Conservation (phyloP, 1,140 invertebrate genomes). For the Battus philenor region DNA sequence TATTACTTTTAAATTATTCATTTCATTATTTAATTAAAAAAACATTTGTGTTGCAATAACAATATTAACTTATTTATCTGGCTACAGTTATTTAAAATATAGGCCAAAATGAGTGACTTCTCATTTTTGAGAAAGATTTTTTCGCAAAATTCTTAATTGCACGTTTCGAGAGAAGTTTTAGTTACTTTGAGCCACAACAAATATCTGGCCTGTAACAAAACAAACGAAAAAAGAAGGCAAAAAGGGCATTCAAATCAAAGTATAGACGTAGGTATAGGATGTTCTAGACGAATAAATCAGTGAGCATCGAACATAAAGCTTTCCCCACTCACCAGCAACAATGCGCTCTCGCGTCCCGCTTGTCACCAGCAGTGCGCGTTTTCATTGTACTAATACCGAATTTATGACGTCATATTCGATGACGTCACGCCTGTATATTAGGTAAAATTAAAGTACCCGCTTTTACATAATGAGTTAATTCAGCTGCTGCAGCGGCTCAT, state of each 20-base stretch:
- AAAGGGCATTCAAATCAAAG: constrained; percentile 7
- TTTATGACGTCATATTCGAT: constrained; percentile 6
- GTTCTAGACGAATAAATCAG: constrained; percentile 34
- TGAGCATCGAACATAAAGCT: constrained; percentile 33
- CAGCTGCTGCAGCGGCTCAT: too few species aligned
- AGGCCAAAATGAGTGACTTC: not conserved
- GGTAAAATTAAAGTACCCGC: too few species aligned
- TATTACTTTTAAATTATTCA: too few species aligned
- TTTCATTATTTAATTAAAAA: not conserved
- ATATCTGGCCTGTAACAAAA: not conserved
- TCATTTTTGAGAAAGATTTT: too few species aligned
- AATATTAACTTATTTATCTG: not conserved
- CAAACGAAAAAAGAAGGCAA: constrained; percentile 1
- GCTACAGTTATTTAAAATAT: not conserved
- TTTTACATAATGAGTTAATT: too few species aligned
- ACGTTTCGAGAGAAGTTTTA: too few species aligned
- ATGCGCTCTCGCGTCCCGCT: constrained; percentile 11
- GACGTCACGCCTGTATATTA: too few species aligned
- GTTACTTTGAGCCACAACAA: not conserved
- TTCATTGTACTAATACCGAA: constrained; percentile 20
- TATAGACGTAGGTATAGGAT: not conserved
- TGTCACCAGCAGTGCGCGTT: constrained; percentile 20
- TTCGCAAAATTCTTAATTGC: not conserved
- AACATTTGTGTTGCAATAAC: not conserved
- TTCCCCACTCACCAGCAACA: constrained; percentile 26